phyloP scores from a whole-genome alignment of 1,140 invertebrate species.

The Drosophila santomea region DNA sequence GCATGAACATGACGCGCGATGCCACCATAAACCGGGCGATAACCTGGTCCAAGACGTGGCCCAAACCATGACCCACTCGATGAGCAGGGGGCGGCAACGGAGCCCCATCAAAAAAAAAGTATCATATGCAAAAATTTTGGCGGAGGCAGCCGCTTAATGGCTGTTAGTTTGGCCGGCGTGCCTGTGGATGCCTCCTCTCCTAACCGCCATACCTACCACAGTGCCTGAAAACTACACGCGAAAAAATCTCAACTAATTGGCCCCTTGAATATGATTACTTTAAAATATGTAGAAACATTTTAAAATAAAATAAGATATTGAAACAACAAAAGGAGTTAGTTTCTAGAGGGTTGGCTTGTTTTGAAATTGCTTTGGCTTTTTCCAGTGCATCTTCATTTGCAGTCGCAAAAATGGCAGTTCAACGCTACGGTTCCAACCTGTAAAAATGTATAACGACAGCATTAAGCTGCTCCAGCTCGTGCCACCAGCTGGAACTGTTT shows the following conservation, averaged over 20 bases:
- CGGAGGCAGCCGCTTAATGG: constrained; percentile 60
- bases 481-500: constrained; percentile 72
- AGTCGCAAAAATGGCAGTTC: constrained; percentile 13
- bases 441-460: constrained; percentile 83
- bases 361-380: not conserved
- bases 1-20: constrained; percentile 78
- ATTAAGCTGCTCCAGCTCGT: constrained; percentile 70
- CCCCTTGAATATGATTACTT: not conserved
- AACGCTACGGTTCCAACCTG: constrained; percentile 64
- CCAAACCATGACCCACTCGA: constrained; percentile 57
- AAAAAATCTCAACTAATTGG: not conserved
- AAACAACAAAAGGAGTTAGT: too few species aligned
- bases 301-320: not conserved
- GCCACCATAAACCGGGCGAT: constrained; percentile 78
- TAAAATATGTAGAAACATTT: not conserved
- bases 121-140: constrained; percentile 69
- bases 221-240: constrained; percentile 3
- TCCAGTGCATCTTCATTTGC: constrained; percentile 12
- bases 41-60: constrained; percentile 54
- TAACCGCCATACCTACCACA: constrained; percentile 11
- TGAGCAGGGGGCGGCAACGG: constrained; percentile 17
- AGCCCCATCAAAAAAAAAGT: constrained; percentile 34
- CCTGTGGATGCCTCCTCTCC: constrained; percentile 31
- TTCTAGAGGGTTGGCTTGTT: too few species aligned
- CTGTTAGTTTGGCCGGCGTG: constrained; percentile 58